Conservation (phyloP, 2,797 vertebrate species). For the Notolepis coatsorum region DNA sequence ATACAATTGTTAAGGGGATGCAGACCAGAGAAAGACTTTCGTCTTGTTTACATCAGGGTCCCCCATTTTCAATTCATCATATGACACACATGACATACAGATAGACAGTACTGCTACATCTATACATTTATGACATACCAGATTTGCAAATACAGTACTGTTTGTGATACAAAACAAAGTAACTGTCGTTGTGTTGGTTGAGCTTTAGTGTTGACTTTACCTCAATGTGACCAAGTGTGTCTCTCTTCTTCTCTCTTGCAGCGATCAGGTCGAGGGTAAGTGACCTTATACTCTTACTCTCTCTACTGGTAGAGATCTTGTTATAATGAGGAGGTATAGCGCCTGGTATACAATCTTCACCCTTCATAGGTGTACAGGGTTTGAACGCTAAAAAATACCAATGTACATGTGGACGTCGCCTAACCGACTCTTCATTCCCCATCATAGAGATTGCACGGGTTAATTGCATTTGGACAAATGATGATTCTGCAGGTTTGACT, state of each 20-base stretch:
- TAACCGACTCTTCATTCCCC: conserved; percentile 58
- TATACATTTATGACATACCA: too few species aligned
- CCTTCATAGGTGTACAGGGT: not conserved
- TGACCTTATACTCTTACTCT: conserved; percentile 29
- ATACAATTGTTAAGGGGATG: too few species aligned
- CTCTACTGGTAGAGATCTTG: not conserved
- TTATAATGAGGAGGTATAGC: conserved; percentile 6
- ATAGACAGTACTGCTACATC: too few species aligned
- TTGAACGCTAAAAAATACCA: not conserved
- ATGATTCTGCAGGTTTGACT: conserved; percentile 71
- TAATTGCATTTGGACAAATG: conserved; percentile 48
- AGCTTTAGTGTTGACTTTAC: not conserved
- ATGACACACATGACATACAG: too few species aligned
- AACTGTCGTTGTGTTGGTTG: too few species aligned
- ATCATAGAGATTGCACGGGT: conserved; percentile 35
- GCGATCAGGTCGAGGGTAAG: conserved; percentile 93
- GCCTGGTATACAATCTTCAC: not conserved
- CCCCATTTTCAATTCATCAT: not conserved
- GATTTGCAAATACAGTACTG: too few species aligned
- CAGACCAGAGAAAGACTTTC: too few species aligned
- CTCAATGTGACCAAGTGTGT: not conserved
- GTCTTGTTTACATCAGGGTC: too few species aligned
- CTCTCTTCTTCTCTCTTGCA: conserved; percentile 67
- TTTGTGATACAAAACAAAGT: too few species aligned
- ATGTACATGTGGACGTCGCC: conserved; percentile 3